Evolutionary conservation across 1,140 invertebrate species (phyloP).

Genomic region (Epicauta chinensis): DNA sequence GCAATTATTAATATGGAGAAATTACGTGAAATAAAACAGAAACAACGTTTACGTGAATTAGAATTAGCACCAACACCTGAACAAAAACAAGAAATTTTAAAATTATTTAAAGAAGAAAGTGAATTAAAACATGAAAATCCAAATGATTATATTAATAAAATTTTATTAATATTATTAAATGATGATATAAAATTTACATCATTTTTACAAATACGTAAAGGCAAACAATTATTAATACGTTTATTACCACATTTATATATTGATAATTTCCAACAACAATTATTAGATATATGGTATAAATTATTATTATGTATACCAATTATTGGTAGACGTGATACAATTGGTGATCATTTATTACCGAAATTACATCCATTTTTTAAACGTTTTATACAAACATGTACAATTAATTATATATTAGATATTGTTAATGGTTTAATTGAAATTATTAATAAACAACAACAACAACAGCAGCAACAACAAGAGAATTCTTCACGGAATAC

Average conservation of each 20-base stretch:
- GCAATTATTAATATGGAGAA: constrained; percentile 58
- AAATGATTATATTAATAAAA: constrained; percentile 52
- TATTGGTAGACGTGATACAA: constrained; percentile 36
- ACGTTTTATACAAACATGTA: constrained; percentile 34
- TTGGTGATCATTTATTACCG: constrained; percentile 39
- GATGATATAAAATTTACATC: constrained; percentile 56
- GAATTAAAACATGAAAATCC: constrained; percentile 39
- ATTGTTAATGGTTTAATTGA: constrained; percentile 35
- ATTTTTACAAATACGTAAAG: constrained; percentile 65
- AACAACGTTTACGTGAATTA: constrained; percentile 42
- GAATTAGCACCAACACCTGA: constrained; percentile 47
- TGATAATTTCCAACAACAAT: constrained; percentile 29
- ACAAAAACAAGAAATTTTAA: constrained; percentile 49
- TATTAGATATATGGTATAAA: constrained; percentile 36
- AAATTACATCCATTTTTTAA: constrained; percentile 39
- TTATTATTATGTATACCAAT: constrained; percentile 37
- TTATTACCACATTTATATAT: constrained; percentile 46
- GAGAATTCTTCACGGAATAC: constrained; percentile 36
- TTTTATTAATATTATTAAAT: constrained; percentile 55
- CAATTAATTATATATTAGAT: constrained; percentile 36
- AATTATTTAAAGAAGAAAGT: constrained; percentile 40
- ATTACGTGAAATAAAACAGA: constrained; percentile 41
- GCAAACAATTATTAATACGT: constrained; percentile 59
- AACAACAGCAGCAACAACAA: too few relatives aligned
- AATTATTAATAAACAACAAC: constrained; percentile 18